These are phyloP conservation scores for Drosophila erecta DNA, from an alignment of 1,140 invertebrate species.

Conservation along the genomic window DNA sequence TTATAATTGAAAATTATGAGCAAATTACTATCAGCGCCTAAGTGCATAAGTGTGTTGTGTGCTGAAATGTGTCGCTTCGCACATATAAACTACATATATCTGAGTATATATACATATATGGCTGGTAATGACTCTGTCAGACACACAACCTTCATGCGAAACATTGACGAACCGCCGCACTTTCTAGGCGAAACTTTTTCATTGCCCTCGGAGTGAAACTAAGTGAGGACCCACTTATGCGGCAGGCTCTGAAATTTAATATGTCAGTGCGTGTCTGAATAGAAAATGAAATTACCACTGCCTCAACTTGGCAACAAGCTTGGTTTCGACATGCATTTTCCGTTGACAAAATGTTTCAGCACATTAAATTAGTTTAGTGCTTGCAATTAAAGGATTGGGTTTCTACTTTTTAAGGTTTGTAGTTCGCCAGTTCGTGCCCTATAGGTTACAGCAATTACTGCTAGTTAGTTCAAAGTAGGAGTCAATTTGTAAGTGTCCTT, in stretches of 20 bases:
- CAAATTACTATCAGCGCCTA: conserved; percentile 28
- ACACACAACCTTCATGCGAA: conserved; percentile 26
- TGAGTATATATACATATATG: background rate
- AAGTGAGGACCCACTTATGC: conserved; percentile 43
- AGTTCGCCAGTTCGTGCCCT: background rate
- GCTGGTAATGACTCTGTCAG: conserved; percentile 35
- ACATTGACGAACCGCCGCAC: conserved; percentile 31
- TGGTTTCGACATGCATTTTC: background rate
- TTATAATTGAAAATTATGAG: conserved; percentile 49
- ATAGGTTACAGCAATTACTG: background rate
- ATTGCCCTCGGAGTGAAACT: conserved; percentile 47
- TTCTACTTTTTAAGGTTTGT: background rate
- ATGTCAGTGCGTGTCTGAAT: conserved; percentile 21
- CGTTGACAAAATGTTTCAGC: background rate
- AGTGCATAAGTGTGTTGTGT: conserved; percentile 46
- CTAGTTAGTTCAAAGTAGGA: background rate
- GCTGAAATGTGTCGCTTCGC: conserved; percentile 30
- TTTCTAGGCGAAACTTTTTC: conserved; percentile 48
- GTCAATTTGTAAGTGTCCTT: background rate
- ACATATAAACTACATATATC: background rate
- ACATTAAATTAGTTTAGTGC: background rate
- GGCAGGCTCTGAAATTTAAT: conserved; percentile 38
- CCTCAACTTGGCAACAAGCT: background rate
- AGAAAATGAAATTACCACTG: conserved; percentile 42
- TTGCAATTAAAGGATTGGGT: background rate